Evolutionary conservation across 2,113 vertebrate genomes (phyloP).

Genomic region (Serranochromis macrocephalus): DNA sequence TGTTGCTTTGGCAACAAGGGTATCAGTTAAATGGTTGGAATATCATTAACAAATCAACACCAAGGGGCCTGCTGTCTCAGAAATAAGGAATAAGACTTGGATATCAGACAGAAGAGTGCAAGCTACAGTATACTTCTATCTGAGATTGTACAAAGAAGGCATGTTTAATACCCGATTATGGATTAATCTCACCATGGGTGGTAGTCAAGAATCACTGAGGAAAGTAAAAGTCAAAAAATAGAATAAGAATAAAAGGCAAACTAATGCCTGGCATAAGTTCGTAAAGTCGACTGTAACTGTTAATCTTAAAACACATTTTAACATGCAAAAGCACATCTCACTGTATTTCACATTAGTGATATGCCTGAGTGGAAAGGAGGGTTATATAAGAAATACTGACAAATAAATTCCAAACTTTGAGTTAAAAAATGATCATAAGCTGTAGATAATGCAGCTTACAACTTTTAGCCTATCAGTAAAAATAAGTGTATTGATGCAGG

Average conservation of each 20-base stretch:
- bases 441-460: neutral
- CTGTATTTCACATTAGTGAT: neutral
- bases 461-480: neutral
- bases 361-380: neutral
- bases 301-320: neutral
- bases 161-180: neutral
- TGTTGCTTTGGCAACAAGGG: slow-evolving; percentile 43
- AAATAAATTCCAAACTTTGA: neutral
- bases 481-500: neutral
- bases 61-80: neutral
- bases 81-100: neutral
- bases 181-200: neutral
- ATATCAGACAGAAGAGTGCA: neutral
- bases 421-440: neutral
- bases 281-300: neutral
- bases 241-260: neutral
- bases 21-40: slow-evolving; percentile 11
- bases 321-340: neutral
- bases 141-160: neutral
- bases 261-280: neutral
- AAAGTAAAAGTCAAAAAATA: neutral
- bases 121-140: neutral
- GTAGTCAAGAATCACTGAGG: neutral
- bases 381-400: neutral
- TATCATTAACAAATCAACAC: slow-evolving; percentile 31